These are phyloP conservation scores for Cyprinodon variegatus DNA, from an alignment of 2,113 vertebrate genomes.

Conservation along the genomic window DNA sequence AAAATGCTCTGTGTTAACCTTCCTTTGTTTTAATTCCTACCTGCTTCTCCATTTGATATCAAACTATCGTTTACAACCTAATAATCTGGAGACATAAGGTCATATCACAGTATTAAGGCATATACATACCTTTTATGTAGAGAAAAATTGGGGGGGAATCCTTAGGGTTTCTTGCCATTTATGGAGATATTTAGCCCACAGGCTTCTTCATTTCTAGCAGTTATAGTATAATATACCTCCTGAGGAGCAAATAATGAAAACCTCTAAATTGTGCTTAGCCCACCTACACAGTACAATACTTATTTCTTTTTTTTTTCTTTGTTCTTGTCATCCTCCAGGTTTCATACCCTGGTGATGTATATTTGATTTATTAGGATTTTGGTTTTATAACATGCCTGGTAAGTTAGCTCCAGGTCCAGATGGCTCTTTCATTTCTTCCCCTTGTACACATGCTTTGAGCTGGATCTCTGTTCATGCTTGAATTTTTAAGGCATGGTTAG, in stretches of 20 bases:
- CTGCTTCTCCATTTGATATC: conserved; percentile 49
- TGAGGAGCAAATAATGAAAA: conserved; percentile 32
- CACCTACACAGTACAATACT: conserved; percentile 4
- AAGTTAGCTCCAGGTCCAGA: conserved; percentile 6
- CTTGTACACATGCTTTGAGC: background rate
- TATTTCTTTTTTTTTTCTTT: conserved; percentile 8
- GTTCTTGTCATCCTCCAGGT: conserved; percentile 3
- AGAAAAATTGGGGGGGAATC: conserved; percentile 1
- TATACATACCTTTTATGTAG: conserved; percentile 5
- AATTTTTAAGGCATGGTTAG: conserved; percentile 14
- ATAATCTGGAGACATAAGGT: conserved; percentile 25
- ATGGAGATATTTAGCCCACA: conserved; percentile 31
- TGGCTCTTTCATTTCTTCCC: background rate
- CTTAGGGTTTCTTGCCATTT: conserved; percentile 13
- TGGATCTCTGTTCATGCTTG: conserved; percentile 29
- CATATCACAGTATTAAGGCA: conserved; percentile 10
- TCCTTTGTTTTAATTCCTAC: conserved; percentile 19
- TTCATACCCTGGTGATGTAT: conserved; percentile 22
- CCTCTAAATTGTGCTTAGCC: conserved; percentile 9
- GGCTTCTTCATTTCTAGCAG: conserved; percentile 28
- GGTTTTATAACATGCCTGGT: conserved; percentile 6
- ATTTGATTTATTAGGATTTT: conserved; percentile 30
- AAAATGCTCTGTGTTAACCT: conserved; percentile 22
- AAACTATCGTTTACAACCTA: conserved; percentile 19
- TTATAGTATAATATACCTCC: conserved; percentile 47